phyloP scores from a whole-genome alignment of 1,140 invertebrate species.

The Caenorhabditis briggsae region DNA sequence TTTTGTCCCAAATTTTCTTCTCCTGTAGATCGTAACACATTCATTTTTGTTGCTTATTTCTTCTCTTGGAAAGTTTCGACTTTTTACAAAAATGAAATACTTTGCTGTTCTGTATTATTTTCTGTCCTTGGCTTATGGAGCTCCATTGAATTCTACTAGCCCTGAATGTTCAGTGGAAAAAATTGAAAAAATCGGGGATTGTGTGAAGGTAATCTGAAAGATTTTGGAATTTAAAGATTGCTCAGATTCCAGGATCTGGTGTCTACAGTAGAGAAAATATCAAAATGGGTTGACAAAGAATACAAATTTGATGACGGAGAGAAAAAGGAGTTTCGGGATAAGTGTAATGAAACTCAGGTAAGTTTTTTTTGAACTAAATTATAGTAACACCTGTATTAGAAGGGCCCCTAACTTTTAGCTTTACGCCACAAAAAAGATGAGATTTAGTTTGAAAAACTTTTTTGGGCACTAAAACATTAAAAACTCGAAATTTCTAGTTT shows the following conservation, averaged over 20 bases:
- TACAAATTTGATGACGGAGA: not conserved
- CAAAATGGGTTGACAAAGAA: slow-evolving; percentile 22
- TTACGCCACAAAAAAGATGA: too few relatives aligned
- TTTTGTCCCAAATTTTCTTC: not conserved
- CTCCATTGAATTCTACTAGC: not conserved
- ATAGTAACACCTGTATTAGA: too few relatives aligned
- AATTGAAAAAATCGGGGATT: not conserved
- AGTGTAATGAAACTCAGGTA: not conserved
- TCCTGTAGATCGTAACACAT: not conserved
- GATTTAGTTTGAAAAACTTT: too few relatives aligned
- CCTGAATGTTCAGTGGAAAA: not conserved
- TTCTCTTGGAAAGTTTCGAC: not conserved
- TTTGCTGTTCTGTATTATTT: not conserved
- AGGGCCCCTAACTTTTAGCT: too few relatives aligned
- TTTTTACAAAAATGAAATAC: not conserved
- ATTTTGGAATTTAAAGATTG: not conserved
- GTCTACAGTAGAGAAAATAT: not conserved
- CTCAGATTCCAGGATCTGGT: not conserved
- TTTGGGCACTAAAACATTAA: too few relatives aligned
- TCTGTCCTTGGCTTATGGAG: not conserved
- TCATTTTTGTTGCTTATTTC: not conserved
- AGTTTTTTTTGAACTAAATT: not conserved
- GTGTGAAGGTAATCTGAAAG: not conserved
- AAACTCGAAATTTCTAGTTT: too few relatives aligned
- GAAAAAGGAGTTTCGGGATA: slow-evolving; percentile 2